A percentile compares a stretch with the other conserved stretches of the same genome.
These are phyloP conservation scores for Megathymus violae DNA, from an alignment of 1,140 invertebrate species.

Conservation along the genomic window DNA sequence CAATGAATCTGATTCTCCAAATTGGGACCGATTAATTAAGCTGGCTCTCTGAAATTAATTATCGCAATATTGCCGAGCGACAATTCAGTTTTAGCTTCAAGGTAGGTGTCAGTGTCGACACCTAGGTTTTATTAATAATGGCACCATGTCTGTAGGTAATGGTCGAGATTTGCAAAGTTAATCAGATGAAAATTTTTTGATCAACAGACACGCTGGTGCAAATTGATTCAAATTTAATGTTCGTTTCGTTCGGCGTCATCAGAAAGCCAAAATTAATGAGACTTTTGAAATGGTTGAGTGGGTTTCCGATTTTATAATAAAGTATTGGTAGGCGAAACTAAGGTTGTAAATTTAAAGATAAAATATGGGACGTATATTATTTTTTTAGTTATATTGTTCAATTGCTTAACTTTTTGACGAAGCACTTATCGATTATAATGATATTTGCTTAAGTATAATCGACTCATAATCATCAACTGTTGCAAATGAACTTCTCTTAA, in stretches of 20 bases:
- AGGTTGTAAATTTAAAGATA: background rate
- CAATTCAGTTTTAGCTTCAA: constrained; percentile 19
- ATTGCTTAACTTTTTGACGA: too few relatives aligned
- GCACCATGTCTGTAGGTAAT: constrained; percentile 7
- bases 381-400: too few relatives aligned
- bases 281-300: background rate
- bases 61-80: constrained; percentile 29
- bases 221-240: constrained; percentile 19
- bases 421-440: too few relatives aligned
- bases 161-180: background rate
- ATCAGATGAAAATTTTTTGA: constrained; percentile 14
- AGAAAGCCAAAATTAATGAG: background rate
- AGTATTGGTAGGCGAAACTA: background rate
- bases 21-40: constrained; percentile 43
- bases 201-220: constrained; percentile 12
- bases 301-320: background rate
- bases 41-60: constrained; percentile 37
- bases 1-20: constrained; percentile 37
- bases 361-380: background rate
- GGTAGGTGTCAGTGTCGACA: background rate
- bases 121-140: constrained; percentile 6
- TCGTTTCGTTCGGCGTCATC: background rate
- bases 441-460: too few relatives aligned
- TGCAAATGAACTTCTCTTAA: too few relatives aligned
- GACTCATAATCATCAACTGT: too few relatives aligned